phyloP scores from a whole-genome alignment of 2,113 vertebrate genomes.

The Calidris pygmaea region DNA sequence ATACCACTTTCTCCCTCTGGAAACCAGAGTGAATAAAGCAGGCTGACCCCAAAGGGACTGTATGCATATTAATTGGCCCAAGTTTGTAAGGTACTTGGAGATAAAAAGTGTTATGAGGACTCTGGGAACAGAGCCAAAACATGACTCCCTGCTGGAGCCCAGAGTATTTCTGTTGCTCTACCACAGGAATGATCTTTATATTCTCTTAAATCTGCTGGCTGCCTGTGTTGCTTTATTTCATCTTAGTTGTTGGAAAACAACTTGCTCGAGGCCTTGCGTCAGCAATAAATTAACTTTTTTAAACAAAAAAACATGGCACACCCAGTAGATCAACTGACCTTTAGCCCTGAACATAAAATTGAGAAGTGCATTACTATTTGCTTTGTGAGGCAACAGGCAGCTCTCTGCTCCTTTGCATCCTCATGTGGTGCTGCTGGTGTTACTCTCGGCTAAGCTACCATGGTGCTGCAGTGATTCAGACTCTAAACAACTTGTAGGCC shows the following conservation, averaged over 20 bases:
- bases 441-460: neutral
- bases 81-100: neutral
- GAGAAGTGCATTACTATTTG: constrained; percentile 2
- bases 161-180: neutral
- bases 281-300: constrained; percentile 21
- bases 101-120: neutral
- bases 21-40: neutral
- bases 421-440: neutral
- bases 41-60: neutral
- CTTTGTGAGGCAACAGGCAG: neutral
- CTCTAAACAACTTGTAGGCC: constrained; percentile 11
- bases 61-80: neutral
- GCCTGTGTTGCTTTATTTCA: neutral
- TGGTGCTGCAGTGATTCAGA: neutral
- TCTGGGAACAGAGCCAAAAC: constrained; percentile 1
- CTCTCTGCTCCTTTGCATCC: neutral
- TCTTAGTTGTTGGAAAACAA: constrained; percentile 33
- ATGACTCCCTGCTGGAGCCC: neutral
- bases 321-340: constrained; percentile 25
- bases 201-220: constrained; percentile 4
- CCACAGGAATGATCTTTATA: neutral
- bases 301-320: neutral
- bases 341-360: neutral
- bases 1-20: neutral
- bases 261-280: neutral